A percentile compares a stretch with the other conserved stretches of the same genome.
Evolutionary conservation across 2,113 vertebrate genomes (phyloP).

Genomic region (Corythornis cristatus): DNA sequence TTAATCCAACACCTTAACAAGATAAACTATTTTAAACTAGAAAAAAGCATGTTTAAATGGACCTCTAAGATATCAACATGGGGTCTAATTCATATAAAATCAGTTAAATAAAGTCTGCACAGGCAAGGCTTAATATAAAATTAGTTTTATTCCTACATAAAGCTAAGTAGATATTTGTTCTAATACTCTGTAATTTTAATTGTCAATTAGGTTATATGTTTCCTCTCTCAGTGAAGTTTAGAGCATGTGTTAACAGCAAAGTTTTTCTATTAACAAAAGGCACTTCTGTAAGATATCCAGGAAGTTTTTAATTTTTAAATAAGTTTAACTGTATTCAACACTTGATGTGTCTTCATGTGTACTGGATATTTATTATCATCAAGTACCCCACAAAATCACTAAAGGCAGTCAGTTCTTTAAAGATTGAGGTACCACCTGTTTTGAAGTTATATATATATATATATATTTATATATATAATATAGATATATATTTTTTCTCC

Average conservation of each 20-base stretch:
- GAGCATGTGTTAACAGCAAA: not conserved
- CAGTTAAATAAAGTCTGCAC: not conserved
- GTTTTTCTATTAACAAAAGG: not conserved
- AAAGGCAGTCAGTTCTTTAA: not conserved
- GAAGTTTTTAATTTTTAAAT: not conserved
- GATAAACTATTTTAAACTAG: not conserved
- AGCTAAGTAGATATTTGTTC: not conserved
- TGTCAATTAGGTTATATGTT: not conserved
- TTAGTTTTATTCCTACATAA: not conserved
- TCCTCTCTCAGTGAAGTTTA: not conserved
- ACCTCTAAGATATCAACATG: not conserved
- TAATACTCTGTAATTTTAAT: not conserved
- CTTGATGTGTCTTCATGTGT: not conserved
- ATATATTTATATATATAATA: too few species aligned
- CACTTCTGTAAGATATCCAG: not conserved
- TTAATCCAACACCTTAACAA: not conserved
- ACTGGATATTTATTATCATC: not conserved
- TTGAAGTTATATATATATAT: not conserved
- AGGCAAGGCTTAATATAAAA: not conserved
- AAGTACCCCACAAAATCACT: conserved; percentile 1
- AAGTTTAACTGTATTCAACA: not conserved
- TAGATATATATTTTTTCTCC: not conserved
- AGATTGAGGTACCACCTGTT: not conserved
- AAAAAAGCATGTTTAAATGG: not conserved
- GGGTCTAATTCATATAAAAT: not conserved